Evolutionary conservation across 1,140 invertebrate genomes (phyloP).

Genomic region (Contarinia nasturtii): DNA sequence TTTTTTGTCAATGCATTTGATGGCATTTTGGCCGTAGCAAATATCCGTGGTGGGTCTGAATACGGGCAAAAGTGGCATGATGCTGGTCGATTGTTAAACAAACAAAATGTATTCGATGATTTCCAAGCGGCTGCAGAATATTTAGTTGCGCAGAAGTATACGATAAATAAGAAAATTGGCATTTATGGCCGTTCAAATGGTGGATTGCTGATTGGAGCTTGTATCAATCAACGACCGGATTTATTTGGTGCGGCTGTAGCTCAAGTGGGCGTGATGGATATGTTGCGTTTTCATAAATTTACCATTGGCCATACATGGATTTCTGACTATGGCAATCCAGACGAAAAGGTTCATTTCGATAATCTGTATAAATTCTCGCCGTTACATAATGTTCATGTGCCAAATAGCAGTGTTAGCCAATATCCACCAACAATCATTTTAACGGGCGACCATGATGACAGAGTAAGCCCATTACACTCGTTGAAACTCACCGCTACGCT

Average conservation of each 20-base stretch:
- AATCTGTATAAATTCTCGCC: conserved; percentile 86
- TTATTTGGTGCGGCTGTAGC: conserved; percentile 80
- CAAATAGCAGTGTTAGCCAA: conserved; percentile 34
- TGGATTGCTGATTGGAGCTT: conserved; percentile 80
- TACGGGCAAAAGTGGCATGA: conserved; percentile 96
- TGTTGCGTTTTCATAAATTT: conserved; percentile 95
- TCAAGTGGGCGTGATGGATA: conserved; percentile 90
- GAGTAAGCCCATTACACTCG: conserved; percentile 89
- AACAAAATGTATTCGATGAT: conserved; percentile 96
- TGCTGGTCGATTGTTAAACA: conserved; percentile 72
- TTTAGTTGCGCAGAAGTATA: conserved; percentile 69
- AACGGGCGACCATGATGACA: conserved; percentile 95
- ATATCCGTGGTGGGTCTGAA: conserved; percentile 91
- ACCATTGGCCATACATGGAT: conserved; percentile 95
- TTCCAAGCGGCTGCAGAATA: conserved; percentile 87
- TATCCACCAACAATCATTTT: conserved; percentile 82
- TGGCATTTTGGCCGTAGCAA: conserved; percentile 78
- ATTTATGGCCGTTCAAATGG: conserved; percentile 95
- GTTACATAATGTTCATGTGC: conserved; percentile 75
- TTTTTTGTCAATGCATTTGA: conserved; percentile 81
- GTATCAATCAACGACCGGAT: conserved; percentile 86
- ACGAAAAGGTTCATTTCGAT: conserved; percentile 72
- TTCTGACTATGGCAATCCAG: conserved; percentile 86
- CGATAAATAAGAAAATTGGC: conserved; percentile 48
- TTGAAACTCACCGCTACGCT: conserved; percentile 86